These are phyloP conservation scores for Phyllotreta cruciferae DNA, from an alignment of 2,888 invertebrate genomes.

Conservation along the genomic window DNA sequence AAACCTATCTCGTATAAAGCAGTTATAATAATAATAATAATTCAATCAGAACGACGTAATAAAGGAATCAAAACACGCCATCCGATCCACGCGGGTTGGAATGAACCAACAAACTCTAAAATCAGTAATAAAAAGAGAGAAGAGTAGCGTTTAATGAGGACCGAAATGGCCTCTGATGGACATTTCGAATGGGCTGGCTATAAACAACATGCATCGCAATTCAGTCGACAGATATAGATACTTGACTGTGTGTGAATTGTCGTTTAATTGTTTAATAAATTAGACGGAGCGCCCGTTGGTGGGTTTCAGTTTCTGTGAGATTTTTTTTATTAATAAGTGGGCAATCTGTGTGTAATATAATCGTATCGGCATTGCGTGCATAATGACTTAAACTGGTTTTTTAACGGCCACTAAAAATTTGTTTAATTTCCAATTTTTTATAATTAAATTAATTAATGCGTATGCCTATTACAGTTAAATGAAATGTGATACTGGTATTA, in stretches of 20 bases:
- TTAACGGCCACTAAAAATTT: too few relatives aligned
- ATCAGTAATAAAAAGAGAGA: constrained; percentile 58
- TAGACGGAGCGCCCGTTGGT: constrained; percentile 26
- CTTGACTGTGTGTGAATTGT: constrained; percentile 57
- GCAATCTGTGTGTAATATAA: too few relatives aligned
- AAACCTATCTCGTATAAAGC: constrained; percentile 1
- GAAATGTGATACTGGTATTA: too few relatives aligned
- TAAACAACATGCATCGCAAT: constrained; percentile 54
- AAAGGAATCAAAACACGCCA: constrained; percentile 16
- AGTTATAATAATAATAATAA: constrained; percentile 16
- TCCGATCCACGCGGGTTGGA: not conserved
- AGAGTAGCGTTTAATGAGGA: constrained; percentile 67
- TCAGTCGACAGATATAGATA: constrained; percentile 55
- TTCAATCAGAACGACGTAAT: not conserved
- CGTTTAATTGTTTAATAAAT: constrained; percentile 47
- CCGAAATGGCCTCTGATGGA: constrained; percentile 71
- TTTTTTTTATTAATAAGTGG: constrained; percentile 18
- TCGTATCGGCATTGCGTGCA: too few relatives aligned
- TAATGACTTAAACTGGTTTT: too few relatives aligned
- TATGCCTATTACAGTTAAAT: too few relatives aligned
- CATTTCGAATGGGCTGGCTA: constrained; percentile 66
- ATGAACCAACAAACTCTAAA: constrained; percentile 11
- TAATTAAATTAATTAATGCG: too few relatives aligned
- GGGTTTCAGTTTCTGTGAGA: constrained; percentile 16
- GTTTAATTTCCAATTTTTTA: too few relatives aligned